phyloP scores from a whole-genome alignment of 2,888 invertebrate genomes.

The Cantharis lateralis region DNA sequence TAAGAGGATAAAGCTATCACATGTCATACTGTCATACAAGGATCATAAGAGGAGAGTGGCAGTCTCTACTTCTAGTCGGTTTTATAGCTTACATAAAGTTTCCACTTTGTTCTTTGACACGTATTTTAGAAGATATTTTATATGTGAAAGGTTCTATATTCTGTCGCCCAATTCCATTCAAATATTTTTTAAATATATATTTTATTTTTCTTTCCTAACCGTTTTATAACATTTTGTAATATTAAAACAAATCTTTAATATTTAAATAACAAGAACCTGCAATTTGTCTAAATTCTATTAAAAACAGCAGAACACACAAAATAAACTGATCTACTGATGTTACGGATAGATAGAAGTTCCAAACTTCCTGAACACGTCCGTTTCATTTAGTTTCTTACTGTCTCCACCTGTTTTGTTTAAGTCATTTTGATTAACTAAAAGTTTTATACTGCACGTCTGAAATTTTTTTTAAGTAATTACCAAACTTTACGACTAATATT shows the following conservation, averaged over 20 bases:
- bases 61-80: slow-evolving; percentile 27
- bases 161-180: slow-evolving; percentile 26
- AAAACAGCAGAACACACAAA: neutral
- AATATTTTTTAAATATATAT: slow-evolving; percentile 25
- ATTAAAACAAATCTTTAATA: too few relatives aligned
- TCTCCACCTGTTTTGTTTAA: neutral
- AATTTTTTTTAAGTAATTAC: neutral
- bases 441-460: neutral
- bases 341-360: neutral
- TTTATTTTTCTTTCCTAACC: slow-evolving; percentile 1
- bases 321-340: neutral
- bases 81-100: slow-evolving; percentile 34
- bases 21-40: slow-evolving; percentile 30
- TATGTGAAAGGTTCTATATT: slow-evolving; percentile 33
- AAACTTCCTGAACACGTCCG: neutral
- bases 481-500: neutral
- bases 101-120: slow-evolving; percentile 36
- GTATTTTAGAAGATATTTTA: slow-evolving; percentile 35
- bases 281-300: neutral
- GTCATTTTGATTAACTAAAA: neutral
- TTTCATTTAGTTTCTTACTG: neutral
- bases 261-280: neutral
- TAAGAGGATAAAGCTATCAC: slow-evolving; percentile 30
- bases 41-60: slow-evolving; percentile 24
- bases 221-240: neutral